phyloP scores from a whole-genome alignment of 2,888 invertebrate species.

The Oscheius sp. region DNA sequence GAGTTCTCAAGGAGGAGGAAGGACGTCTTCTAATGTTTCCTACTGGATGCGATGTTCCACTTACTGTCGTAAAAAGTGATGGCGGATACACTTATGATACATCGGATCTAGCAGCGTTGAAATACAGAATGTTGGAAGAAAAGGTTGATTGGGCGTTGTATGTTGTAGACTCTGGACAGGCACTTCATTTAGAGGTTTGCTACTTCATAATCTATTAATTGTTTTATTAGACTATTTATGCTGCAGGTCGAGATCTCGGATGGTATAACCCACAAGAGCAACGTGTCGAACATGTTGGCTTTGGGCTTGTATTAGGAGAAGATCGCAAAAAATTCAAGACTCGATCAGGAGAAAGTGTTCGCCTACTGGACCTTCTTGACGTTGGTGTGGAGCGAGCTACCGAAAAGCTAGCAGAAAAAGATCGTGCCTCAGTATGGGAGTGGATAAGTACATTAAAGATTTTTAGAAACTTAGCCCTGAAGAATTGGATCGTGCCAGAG shows the following conservation, averaged over 20 bases:
- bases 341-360: slow-evolving; percentile 92
- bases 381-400: slow-evolving; percentile 78
- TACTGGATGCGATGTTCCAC: slow-evolving; percentile 76
- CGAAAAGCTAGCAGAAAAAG: slow-evolving; percentile 73
- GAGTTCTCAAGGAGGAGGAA: slow-evolving; percentile 74
- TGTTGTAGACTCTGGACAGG: slow-evolving; percentile 93
- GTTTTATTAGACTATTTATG: slow-evolving; percentile 77
- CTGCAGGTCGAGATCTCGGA: slow-evolving; percentile 81
- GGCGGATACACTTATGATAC: slow-evolving; percentile 97
- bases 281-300: slow-evolving; percentile 88
- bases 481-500: slow-evolving; percentile 59
- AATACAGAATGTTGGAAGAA: slow-evolving; percentile 75
- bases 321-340: slow-evolving; percentile 98
- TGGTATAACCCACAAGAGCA: slow-evolving; percentile 78
- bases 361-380: slow-evolving; percentile 85
- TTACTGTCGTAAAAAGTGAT: slow-evolving; percentile 94
- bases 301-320: slow-evolving; percentile 96
- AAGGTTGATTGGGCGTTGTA: slow-evolving; percentile 88
- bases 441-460: neutral
- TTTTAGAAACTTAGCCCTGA: slow-evolving; percentile 55
- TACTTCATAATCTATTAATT: neutral
- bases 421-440: slow-evolving; percentile 70
- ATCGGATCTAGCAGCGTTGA: slow-evolving; percentile 90
- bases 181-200: slow-evolving; percentile 66
- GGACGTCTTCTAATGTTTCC: slow-evolving; percentile 76